Evolutionary conservation across 2,888 invertebrate species (phyloP).

Genomic region (Tipula confusa): DNA sequence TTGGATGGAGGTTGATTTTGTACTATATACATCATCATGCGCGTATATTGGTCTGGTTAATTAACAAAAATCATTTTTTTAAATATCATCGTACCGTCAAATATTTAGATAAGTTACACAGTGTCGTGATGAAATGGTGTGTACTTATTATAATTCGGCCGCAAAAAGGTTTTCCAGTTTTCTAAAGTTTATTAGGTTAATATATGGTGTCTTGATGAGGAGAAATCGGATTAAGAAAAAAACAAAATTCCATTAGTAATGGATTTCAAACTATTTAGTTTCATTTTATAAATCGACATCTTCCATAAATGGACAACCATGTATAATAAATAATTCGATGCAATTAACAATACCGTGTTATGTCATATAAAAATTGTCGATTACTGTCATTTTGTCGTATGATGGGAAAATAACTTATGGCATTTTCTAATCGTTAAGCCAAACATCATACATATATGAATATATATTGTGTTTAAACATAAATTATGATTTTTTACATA

Average conservation of each 20-base stretch:
- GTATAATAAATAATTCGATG: not conserved
- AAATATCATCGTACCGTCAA: no score
- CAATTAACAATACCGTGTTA: not conserved
- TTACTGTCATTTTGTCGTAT: no score
- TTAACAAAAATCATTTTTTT: no score
- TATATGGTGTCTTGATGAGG: not conserved
- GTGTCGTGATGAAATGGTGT: not conserved
- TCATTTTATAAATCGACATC: not conserved
- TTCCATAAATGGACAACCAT: not conserved
- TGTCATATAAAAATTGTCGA: no score
- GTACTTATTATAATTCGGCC: not conserved
- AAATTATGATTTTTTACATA: not conserved
- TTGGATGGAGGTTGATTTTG: not conserved
- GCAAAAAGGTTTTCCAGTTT: not conserved
- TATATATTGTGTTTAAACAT: not conserved
- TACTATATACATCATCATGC: not conserved
- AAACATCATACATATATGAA: no score
- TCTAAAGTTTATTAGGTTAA: not conserved
- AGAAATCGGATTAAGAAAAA: conserved; percentile 14
- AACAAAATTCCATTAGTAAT: not conserved
- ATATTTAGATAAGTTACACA: not conserved
- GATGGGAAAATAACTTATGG: not conserved
- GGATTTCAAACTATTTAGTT: not conserved
- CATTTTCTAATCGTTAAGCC: conserved; percentile 3
- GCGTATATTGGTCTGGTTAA: not conserved